Evolutionary conservation across 2,113 vertebrate species (phyloP).

Genomic region (Epinephelus moara): DNA sequence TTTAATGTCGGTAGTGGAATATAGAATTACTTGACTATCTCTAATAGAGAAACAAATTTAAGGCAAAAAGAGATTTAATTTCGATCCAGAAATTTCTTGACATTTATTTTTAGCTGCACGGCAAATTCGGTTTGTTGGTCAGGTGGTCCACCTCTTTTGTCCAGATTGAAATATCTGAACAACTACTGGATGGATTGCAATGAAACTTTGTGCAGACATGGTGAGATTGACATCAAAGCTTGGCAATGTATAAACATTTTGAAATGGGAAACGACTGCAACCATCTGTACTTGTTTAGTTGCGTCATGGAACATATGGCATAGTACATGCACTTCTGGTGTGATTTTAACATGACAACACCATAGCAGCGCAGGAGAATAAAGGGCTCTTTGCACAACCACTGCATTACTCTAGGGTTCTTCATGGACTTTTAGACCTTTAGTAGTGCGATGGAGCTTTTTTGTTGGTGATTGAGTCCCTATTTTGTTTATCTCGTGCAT

Average conservation of each 20-base stretch:
- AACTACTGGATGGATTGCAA: neutral
- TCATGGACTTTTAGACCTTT: neutral
- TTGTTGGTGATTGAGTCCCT: too few relatives aligned
- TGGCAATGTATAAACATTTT: neutral
- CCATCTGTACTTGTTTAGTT: neutral
- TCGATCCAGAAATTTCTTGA: neutral
- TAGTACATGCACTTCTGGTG: neutral
- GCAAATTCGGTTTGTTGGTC: neutral
- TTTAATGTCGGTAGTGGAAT: too few relatives aligned
- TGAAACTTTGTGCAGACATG: neutral
- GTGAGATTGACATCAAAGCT: neutral
- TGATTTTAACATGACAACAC: neutral
- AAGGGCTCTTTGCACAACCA: neutral
- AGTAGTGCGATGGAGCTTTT: neutral
- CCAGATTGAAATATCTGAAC: neutral
- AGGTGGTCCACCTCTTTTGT: neutral
- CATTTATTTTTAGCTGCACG: neutral
- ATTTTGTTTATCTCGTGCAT: neutral
- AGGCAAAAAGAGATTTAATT: neutral
- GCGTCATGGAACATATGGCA: neutral
- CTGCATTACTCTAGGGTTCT: neutral
- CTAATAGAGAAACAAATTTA: neutral
- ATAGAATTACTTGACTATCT: too few relatives aligned
- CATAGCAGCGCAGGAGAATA: neutral
- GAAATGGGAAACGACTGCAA: neutral